Evolutionary conservation across 2,113 vertebrate species (phyloP), one percentile per base, ranked within the genome.

Genomic region (Rana temporaria): DNA sequence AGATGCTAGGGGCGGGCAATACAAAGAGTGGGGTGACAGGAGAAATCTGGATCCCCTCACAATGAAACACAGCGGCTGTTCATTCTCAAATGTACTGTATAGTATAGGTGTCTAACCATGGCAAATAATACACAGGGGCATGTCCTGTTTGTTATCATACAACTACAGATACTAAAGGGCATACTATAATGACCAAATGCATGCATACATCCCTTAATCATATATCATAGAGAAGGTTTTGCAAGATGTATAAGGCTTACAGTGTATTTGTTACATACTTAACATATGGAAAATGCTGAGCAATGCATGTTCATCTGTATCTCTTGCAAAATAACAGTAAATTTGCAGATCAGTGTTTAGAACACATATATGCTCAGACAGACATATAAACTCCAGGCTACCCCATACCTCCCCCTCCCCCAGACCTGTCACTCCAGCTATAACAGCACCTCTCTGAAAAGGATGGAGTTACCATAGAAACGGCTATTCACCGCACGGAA

Each of bases 401-500:
- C 79, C 89, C 82, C 84, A 70, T 52, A 84, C 74, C 72, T 84
- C 75, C 78, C 68, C 88, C 88, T 85, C 84, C 86, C 78, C 81
- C 60, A 69, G 78, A 80, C 88, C 91, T 85, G 87, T 86, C 89
- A 87, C 89, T 90, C 91, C 87, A 82, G 86, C 88, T 90, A 82
- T 74, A 86, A 87, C 88, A 87, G 90, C 87, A 92, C 92, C 92
- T 91, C 85, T 90, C 81, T 90, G 90, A 89, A 91, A 92, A 91
- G 87, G 90, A 92, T 83, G 88, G 85, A 69, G 90, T 94, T 86
- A 85, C 86, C 91, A 93, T 91, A 91, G 93, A 89, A 93, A 94
- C 92, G 0, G 86, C 88, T 91, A 90, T 93, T 93, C 90, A 91
- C 92, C 90, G 90, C 91, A 90, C 87, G 90, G 93, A 94, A 91